phyloP scores from a whole-genome alignment of 1,140 invertebrate genomes.

The Holcopasites calliopsidis region DNA sequence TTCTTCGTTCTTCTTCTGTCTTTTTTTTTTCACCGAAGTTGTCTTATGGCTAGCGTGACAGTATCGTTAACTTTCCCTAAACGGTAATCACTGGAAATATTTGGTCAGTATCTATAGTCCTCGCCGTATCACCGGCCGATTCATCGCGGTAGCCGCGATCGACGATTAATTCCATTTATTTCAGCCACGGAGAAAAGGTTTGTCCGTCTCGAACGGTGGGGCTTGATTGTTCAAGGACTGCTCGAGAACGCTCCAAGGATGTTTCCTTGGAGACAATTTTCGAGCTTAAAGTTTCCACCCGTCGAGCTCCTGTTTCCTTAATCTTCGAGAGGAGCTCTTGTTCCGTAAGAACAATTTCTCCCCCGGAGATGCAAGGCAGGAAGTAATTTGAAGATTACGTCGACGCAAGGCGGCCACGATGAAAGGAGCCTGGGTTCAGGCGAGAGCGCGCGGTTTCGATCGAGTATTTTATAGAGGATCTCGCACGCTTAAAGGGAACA shows the following conservation, averaged over 20 bases:
- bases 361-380: not conserved
- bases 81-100: constrained; percentile 50
- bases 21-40: too few relatives aligned
- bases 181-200: too few relatives aligned
- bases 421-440: not conserved
- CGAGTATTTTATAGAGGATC: constrained; percentile 22
- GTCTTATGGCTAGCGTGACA: constrained; percentile 47
- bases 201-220: too few relatives aligned
- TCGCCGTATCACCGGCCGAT: not conserved
- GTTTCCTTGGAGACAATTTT: too few relatives aligned
- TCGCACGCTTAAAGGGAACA: constrained; percentile 27
- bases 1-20: constrained; percentile 13
- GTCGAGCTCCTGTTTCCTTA: too few relatives aligned
- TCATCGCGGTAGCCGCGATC: not conserved
- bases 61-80: constrained; percentile 42
- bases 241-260: too few relatives aligned
- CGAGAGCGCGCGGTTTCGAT: constrained; percentile 1
- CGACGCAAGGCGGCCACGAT: not conserved
- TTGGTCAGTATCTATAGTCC: constrained; percentile 58
- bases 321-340: too few relatives aligned
- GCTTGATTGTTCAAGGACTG: too few relatives aligned
- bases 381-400: not conserved
- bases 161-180: not conserved
- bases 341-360: too few relatives aligned
- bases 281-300: too few relatives aligned